Evolutionary conservation across 2,113 vertebrate species (phyloP), one percentile per base, ranked within the genome.

Genomic region (Anser brachyrhynchus): DNA sequence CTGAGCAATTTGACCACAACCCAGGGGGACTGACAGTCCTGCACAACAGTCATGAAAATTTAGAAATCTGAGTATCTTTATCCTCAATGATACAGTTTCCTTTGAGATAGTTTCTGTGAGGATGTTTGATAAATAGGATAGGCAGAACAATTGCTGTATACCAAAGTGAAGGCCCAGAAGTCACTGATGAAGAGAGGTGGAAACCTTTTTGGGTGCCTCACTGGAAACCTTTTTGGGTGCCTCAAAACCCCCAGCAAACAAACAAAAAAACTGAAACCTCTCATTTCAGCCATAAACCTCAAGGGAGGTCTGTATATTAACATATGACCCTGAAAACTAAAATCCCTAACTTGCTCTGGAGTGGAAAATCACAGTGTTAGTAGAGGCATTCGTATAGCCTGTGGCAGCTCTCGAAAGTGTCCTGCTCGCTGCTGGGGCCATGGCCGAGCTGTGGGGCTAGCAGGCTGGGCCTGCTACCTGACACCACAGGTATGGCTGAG

Each of bases 381-480:
- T 3, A n/a, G 72, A 0, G 13, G 3, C 12, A 41, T 39, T 59
- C 3, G 6, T 8, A 1, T 0, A 31, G 18, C 22, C 49, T 3
- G 3, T 29, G 13, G 35, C 33, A 19, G 62, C 11, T 41, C 23
- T 19, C 9, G 2, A 2, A 54, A 31, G 8, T 5, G 31, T 7
- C 3, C 5, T 3, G 3, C 13, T 13, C 2, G 19, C 74, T 65
- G 54, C n/a, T 0, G 72, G 29, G 75, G n/a, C 4, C 61, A 21
- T 2, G 25, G 51, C 51, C 6, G 23, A 52, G 51, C 51, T 52
- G 23, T 52, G 51, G 51, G 12, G 51, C 51, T 13, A 12, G 23
- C 51, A 52, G 51, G 11, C 23, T 25, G 51, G 51, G 51, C 51
- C 12, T 52, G 23, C 51, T 52, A 23, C 51, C 51, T 25, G 51